Evolutionary conservation across 2,888 invertebrate species (phyloP).

Genomic region (Tetrapedia diversipes): DNA sequence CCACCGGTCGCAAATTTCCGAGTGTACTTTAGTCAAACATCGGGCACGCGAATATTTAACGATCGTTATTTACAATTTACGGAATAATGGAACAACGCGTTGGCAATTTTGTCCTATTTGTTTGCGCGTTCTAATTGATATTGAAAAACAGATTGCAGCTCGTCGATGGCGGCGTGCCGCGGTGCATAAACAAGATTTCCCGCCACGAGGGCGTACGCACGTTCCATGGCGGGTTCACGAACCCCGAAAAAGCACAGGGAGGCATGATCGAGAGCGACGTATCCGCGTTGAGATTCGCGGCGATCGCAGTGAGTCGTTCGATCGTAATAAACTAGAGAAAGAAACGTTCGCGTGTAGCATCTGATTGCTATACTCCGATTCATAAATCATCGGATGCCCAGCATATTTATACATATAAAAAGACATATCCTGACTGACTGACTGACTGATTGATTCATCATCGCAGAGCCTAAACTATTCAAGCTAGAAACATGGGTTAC

Average conservation of each 20-base stretch:
- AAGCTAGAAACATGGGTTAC: too few species aligned
- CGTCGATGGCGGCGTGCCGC: not conserved
- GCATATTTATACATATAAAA: too few species aligned
- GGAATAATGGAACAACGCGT: too few species aligned
- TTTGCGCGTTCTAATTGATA: not conserved
- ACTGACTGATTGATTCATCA: too few species aligned
- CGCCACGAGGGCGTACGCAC: slow-evolving; percentile 25
- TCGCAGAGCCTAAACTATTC: too few species aligned
- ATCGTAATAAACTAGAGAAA: slow-evolving; percentile 8
- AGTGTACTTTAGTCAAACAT: not conserved
- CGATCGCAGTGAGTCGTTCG: slow-evolving; percentile 5
- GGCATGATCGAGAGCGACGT: slow-evolving; percentile 22
- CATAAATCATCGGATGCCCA: too few species aligned
- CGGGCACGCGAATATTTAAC: not conserved
- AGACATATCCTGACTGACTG: too few species aligned
- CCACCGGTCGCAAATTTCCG: not conserved
- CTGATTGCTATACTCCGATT: too few species aligned
- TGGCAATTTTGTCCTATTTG: not conserved
- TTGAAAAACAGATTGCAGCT: not conserved
- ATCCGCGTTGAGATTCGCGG: slow-evolving; percentile 13
- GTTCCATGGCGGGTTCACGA: not conserved
- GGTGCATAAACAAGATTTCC: slow-evolving; percentile 39
- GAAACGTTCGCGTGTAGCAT: not conserved
- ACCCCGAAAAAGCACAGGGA: slow-evolving; percentile 8
- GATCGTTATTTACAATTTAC: too few species aligned